Base-by-base conservation (phyloP, 2,888 invertebrate species). In the Synanthedon andrenaeformis region DNA sequence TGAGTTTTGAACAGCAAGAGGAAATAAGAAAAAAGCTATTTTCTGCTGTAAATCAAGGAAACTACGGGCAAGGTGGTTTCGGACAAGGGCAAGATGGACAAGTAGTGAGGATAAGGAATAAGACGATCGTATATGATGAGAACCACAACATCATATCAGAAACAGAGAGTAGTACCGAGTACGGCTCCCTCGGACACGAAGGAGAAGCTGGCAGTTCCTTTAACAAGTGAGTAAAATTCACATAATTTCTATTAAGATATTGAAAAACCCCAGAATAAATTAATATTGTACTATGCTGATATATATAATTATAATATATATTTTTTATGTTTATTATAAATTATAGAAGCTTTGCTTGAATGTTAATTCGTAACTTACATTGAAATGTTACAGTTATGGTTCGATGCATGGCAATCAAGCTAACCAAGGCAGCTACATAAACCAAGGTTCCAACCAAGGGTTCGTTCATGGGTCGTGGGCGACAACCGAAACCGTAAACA, bases 111-210 rank as follows among this genome's bases (percentile, higher is more conserved):
- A 62, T 76, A 2, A 79, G 64, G 61, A 86, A 86, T 54, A 77
- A 65, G 58, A 82, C 82, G 0, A 70, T 77, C 45, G 62, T 82
- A 2, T 80, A 82, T 51, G 81, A 84, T 58, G 75, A 75, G 19
- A 83, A 87, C 55, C 77, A 83, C 55, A 85, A 83, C 49, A 81
- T 89, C 6, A 70, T 82, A 35, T 86, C 87, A 0, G 76, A 85
- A 62, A 74, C 81, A 3, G 90, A 90, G 62, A 79, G 77, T 1
- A 89, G 89, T 59, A 89, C 89, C 0, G 89, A 89, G 56, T 88
- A 82, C 58, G 79, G 76, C 42, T 72, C 71, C 10, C 65, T 86
- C 55, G 87, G 84, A 17, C 83, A 77, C 28, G 85, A 86, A 61
- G 88, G 86, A 3, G 84, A 86, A 69, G 70, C 73, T 60, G 85